phyloP scores from a whole-genome alignment of 2,113 vertebrate genomes.

The Pipra filicauda region DNA sequence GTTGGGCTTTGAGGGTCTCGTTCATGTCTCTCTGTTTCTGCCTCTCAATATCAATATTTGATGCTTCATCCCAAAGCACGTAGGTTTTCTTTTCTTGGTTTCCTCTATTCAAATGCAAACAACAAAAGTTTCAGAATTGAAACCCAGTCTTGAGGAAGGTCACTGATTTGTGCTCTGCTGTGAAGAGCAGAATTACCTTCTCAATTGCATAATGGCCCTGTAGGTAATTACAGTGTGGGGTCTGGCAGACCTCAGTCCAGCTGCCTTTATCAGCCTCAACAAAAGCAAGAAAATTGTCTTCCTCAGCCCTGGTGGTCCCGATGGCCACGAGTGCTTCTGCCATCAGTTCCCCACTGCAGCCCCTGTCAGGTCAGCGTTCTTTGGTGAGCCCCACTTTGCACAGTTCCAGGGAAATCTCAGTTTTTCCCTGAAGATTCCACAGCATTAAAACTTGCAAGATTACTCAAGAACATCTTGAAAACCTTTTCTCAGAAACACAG shows the following conservation, averaged over 20 bases:
- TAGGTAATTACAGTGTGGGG: neutral
- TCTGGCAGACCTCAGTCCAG: neutral
- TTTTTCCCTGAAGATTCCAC: neutral
- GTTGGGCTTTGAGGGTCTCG: neutral
- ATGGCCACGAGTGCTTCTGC: neutral
- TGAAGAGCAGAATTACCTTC: neutral
- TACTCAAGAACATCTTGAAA: neutral
- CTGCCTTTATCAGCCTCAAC: neutral
- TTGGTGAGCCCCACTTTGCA: neutral
- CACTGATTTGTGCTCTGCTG: neutral
- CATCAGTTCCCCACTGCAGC: accelerated
- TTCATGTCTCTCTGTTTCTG: neutral
- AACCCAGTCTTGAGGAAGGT: neutral
- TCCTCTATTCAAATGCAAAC: neutral
- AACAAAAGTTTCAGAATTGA: neutral
- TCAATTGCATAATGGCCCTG: neutral
- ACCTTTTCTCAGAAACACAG: neutral
- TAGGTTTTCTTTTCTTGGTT: neutral
- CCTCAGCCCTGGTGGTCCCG: neutral
- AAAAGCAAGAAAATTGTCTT: neutral
- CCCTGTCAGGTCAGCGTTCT: neutral
- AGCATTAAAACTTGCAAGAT: neutral
- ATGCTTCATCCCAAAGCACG: neutral
- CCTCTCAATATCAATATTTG: neutral
- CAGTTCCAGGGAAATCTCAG: neutral